These are phyloP conservation scores for Heteropelma amictum DNA, from an alignment of 2,888 invertebrate species.

Conservation along the genomic window DNA sequence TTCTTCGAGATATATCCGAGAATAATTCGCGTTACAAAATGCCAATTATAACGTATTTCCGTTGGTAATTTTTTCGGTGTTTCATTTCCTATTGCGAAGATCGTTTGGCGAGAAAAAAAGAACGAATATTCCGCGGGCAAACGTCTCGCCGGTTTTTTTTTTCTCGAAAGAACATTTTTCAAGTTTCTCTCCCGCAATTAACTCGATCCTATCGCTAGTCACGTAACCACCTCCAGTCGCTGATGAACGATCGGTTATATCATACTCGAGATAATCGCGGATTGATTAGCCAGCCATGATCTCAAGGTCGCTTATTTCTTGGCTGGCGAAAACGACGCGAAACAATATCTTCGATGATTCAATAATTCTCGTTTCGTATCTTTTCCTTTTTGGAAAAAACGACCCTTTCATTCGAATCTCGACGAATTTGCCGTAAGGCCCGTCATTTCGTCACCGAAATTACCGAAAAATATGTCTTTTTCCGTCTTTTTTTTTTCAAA, in stretches of 20 bases:
- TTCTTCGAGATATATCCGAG: too few relatives aligned
- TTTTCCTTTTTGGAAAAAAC: too few relatives aligned
- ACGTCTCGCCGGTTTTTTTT: too few relatives aligned
- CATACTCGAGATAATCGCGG: constrained; percentile 37
- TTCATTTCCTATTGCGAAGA: background rate
- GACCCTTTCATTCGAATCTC: too few relatives aligned
- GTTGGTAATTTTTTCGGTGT: background rate
- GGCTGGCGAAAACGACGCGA: constrained; percentile 42
- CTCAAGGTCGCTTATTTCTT: constrained; percentile 55
- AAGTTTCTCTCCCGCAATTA: constrained; percentile 52
- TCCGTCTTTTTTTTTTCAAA: too few relatives aligned
- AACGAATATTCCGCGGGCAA: background rate
- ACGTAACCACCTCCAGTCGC: constrained; percentile 46
- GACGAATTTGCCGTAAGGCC: too few relatives aligned
- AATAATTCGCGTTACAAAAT: too few relatives aligned
- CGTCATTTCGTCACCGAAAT: too few relatives aligned
- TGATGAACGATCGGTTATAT: constrained; percentile 51
- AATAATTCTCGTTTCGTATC: too few relatives aligned
- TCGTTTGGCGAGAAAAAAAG: too few relatives aligned
- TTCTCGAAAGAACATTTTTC: background rate
- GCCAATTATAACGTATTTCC: too few relatives aligned
- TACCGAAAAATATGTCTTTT: too few relatives aligned
- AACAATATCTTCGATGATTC: constrained; percentile 26
- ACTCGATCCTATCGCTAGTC: constrained; percentile 53
- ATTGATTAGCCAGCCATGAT: constrained; percentile 55